Base-by-base conservation (phyloP, 2,888 invertebrate genomes). In the Tribolium freemani region DNA sequence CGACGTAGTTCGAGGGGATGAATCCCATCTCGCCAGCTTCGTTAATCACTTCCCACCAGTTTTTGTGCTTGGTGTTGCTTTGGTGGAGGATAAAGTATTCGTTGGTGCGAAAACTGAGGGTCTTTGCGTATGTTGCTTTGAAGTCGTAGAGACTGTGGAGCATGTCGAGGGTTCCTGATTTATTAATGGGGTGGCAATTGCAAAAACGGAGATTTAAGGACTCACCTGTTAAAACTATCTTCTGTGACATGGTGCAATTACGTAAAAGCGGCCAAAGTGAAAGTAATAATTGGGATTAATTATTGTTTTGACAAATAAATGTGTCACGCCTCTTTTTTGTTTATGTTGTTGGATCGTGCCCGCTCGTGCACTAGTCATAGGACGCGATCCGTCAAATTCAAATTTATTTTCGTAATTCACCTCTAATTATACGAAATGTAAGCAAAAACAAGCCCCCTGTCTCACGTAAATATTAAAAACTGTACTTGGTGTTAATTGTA, bases 41-140 rank as follows among this genome's bases (percentile, higher is more conserved):
- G 87, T 94, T 94, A 78, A 95, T 92, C 57, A 95, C 95, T 88
- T 94, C 94, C 95, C 94, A 95, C 95, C 95, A 95, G 84, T 95
- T 95, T 75, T 92, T 89, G 84, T 94, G 93, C 81, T 94, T 94
- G 2, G 92, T 92, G 75, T 92, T 93, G 16, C 90, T 92, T 83
- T 94, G 94, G 82, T 95, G 92, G 13, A 95, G 87, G 80, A 93
- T 91, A 84, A 95, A 95, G 84, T 91, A 92, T 84, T 95, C 95
- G 74, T 94, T 93, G 82, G 92, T 93, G 77, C 90, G 90, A 86
- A 95, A 95, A 84, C 93, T 94, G 73, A 95, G 88, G 5, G 95
- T 95, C 87, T 94, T 95, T 9, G 94, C 91, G 82, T 94, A 91
- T 54, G 94, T 94, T 67, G 94, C 94, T 85, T 94, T 93, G 82